Evolutionary conservation across 2,888 invertebrate species (phyloP).

Genomic region (Eupithecia tripunctaria): DNA sequence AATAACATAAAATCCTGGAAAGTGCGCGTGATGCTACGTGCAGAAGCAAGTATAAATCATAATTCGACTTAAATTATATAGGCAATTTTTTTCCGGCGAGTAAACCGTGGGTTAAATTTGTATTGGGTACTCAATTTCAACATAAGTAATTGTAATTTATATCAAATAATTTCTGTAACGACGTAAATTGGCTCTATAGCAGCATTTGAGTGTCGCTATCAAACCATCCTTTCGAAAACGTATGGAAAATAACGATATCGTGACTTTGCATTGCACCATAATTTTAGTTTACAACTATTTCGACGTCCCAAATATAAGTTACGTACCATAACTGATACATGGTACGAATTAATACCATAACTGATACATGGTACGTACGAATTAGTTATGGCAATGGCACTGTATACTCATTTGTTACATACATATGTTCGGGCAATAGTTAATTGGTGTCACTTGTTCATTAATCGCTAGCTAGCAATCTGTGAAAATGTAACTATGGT

Average conservation of each 20-base stretch:
- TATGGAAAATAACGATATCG: constrained; percentile 27
- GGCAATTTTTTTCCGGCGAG: background rate
- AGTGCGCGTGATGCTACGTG: no score
- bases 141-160: constrained; percentile 5
- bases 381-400: constrained; percentile 4
- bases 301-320: constrained; percentile 34
- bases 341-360: constrained; percentile 1
- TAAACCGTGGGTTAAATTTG: background rate
- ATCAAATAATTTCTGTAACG: constrained; percentile 10
- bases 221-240: constrained; percentile 27
- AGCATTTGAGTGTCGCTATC: constrained; percentile 17
- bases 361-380: background rate
- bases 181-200: constrained; percentile 15
- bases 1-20: no score
- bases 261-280: constrained; percentile 27
- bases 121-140: background rate
- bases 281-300: constrained; percentile 18
- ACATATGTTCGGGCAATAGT: background rate
- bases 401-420: background rate
- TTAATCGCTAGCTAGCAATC: background rate
- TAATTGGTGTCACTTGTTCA: constrained; percentile 2
- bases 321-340: constrained; percentile 33
- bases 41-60: background rate
- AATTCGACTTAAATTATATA: background rate
- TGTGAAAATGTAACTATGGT: background rate